Evolutionary conservation across 1,140 invertebrate genomes (phyloP), one percentile per base, ranked within the genome.

Genomic region (Archegozetes longisetosus): DNA sequence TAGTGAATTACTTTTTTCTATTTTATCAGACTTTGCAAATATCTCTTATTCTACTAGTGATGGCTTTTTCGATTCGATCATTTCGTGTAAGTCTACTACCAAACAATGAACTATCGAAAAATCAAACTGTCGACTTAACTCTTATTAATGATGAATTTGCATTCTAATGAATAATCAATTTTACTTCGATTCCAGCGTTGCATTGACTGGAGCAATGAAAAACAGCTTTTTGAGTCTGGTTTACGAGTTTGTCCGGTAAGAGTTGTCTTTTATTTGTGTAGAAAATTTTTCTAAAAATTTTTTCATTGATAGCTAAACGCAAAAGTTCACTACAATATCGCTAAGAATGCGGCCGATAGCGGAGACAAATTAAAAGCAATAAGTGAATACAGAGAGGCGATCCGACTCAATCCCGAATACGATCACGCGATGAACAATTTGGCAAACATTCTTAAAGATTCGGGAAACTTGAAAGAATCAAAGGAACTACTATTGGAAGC

Each of bases 401-500:
- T 90, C 55, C 84, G 83, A 62, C 73, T 97, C 20, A 82, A 92
- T 77, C 88, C 89, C 9, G 74, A 83, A 20, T 97, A 97, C 73
- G 88, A 93, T 73, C 89, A 94, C 74, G 92, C 93, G 0, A 86
- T 96, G 81, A 98, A 97, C 72, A 98, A 98, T 75, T 78, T 96
- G 49, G 92, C 86, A 0, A 96, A 97, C 76, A 77, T 97, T 56
- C 75, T 93, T 27, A 85, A 90, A 68, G 84, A 91, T 68, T 74
- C 80, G 61, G 82, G 82, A 20, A 71, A 84, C 47, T 78, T 81
- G 55, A 60, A 72, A 20, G 81, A 87, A 71, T 88, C 92, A 23
- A 84, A 91, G 74, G 68, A 71, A 51, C 78, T 89, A 55, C 76
- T 96, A 22, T 74, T 76, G 64, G 78, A 77, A 69, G 88, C 92